phyloP scores from a whole-genome alignment of 2,888 invertebrate genomes.

The Aleiodes leptofemur region DNA sequence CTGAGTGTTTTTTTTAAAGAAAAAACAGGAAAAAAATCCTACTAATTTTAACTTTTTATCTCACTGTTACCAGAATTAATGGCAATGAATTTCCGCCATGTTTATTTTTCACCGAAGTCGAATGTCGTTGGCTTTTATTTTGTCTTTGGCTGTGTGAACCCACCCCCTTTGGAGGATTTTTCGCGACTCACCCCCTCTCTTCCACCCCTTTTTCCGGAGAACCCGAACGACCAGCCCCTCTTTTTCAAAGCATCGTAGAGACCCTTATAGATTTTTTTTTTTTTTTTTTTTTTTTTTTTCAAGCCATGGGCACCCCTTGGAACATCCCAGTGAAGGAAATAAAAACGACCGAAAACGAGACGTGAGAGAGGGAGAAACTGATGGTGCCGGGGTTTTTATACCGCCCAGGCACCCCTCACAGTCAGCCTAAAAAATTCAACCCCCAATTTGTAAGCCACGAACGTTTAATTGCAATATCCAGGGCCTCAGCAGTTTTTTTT shows the following conservation, averaged over 20 bases:
- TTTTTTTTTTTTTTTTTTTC: conserved; percentile 54
- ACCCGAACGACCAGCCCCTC: conserved; percentile 53
- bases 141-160: conserved; percentile 64
- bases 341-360: conserved; percentile 1
- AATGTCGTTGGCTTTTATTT: conserved; percentile 63
- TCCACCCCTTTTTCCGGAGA: conserved; percentile 54
- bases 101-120: conserved; percentile 47
- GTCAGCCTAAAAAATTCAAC: conserved; percentile 67
- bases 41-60: no score
- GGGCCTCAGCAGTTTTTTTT: conserved; percentile 56
- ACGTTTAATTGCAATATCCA: conserved; percentile 73
- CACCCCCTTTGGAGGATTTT: conserved; percentile 60
- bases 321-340: conserved; percentile 52
- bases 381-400: conserved; percentile 40
- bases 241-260: conserved; percentile 58
- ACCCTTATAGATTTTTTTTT: conserved; percentile 72
- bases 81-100: conserved; percentile 39
- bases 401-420: conserved; percentile 58
- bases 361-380: neutral
- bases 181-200: conserved; percentile 53
- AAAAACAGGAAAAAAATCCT: no score
- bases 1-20: no score
- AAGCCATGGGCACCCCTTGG: conserved; percentile 61
- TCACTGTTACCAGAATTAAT: no score
- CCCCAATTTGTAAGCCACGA: conserved; percentile 70